Evolutionary conservation across 2,888 invertebrate species (phyloP).

Genomic region (Agriotes lineatus): DNA sequence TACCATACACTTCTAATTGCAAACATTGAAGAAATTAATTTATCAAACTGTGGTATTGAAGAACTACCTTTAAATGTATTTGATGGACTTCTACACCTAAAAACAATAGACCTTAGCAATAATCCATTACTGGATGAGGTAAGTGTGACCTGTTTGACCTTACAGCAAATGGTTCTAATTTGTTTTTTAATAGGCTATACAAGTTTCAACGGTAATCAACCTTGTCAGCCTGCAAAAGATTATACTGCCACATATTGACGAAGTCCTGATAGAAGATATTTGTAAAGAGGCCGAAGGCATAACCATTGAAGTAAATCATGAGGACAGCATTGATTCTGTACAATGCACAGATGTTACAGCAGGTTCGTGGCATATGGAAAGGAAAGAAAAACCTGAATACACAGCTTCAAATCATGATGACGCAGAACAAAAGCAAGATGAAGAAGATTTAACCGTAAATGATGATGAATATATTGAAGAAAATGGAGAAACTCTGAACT

Average conservation of each 20-base stretch:
- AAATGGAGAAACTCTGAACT: not conserved
- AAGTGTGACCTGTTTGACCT: no score
- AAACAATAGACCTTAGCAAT: constrained; percentile 60
- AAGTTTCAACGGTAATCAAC: not conserved
- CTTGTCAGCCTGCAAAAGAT: constrained; percentile 29
- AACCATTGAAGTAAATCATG: constrained; percentile 30
- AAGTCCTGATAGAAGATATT: constrained; percentile 28
- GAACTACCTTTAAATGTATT: constrained; percentile 62
- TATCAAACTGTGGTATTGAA: constrained; percentile 63
- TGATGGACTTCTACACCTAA: constrained; percentile 59
- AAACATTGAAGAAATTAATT: constrained; percentile 57
- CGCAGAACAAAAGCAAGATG: not conserved
- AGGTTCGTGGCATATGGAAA: constrained; percentile 1
- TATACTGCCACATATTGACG: constrained; percentile 36
- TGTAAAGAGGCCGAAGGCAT: constrained; percentile 39
- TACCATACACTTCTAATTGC: constrained; percentile 61
- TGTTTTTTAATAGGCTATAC: not conserved
- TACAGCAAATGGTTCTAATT: no score
- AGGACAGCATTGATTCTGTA: not conserved
- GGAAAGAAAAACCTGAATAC: constrained; percentile 6
- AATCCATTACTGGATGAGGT: constrained; percentile 57
- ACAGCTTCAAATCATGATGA: not conserved
- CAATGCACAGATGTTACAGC: constrained; percentile 41
- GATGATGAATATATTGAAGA: not conserved
- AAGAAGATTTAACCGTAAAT: no score